phyloP scores from a whole-genome alignment of 2,888 invertebrate genomes.

The Plebejus melissa region DNA sequence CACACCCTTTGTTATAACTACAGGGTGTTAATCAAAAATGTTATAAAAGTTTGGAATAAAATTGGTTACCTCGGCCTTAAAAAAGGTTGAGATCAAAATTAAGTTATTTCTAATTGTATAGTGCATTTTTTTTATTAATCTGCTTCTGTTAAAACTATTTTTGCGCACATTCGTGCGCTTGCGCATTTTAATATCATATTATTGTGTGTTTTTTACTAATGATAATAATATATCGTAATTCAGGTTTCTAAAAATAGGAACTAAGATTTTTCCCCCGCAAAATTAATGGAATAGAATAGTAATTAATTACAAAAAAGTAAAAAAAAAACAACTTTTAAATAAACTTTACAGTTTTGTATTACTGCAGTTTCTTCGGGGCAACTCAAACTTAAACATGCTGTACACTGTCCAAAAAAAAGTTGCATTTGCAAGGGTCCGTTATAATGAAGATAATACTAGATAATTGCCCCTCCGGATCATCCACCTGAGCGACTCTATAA shows the following conservation, averaged over 20 bases:
- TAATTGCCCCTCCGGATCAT: constrained; percentile 70
- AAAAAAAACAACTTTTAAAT: too few relatives aligned
- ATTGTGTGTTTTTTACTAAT: too few relatives aligned
- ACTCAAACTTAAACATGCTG: background rate
- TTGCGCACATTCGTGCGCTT: background rate
- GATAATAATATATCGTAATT: too few relatives aligned
- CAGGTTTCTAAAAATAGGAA: too few relatives aligned
- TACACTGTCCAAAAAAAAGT: constrained; percentile 4
- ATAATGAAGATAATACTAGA: constrained; percentile 52
- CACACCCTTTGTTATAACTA: background rate
- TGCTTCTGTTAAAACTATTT: background rate
- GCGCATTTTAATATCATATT: background rate
- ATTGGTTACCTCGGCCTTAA: background rate
- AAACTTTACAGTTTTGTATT: too few relatives aligned
- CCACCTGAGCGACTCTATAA: constrained; percentile 61
- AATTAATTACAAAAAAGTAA: too few relatives aligned
- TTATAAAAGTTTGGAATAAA: background rate
- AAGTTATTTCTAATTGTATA: too few relatives aligned
- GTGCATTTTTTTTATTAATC: too few relatives aligned
- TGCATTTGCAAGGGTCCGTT: constrained; percentile 33
- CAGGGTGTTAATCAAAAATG: background rate
- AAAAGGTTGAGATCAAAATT: too few relatives aligned
- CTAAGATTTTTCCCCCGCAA: too few relatives aligned
- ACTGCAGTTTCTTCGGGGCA: too few relatives aligned
- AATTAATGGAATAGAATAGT: too few relatives aligned